phyloP scores from a whole-genome alignment of 2,797 vertebrate species.

The Muscicapa striata region DNA sequence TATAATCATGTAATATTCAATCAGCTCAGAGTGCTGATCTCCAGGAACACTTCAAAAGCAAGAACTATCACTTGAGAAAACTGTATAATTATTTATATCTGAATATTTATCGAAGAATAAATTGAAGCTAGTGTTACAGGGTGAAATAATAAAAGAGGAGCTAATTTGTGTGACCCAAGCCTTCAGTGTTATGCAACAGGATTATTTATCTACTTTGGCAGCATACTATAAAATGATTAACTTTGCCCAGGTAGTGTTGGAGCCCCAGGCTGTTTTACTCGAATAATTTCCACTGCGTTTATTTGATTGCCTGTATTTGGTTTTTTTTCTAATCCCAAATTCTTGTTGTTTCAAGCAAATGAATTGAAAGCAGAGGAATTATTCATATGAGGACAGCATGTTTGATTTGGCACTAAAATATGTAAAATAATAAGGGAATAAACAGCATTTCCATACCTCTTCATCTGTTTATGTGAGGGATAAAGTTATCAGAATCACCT shows the following conservation, averaged over 20 bases:
- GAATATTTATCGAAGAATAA: conserved; percentile 10
- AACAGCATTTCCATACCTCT: background rate
- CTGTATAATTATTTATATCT: background rate
- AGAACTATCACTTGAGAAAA: background rate
- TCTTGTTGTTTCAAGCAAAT: conserved; percentile 43
- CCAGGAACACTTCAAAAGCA: background rate
- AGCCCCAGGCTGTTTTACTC: background rate
- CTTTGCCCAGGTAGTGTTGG: background rate
- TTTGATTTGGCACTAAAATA: conserved; percentile 36
- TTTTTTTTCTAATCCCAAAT: conserved; percentile 26
- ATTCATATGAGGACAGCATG: background rate
- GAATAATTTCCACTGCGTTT: background rate
- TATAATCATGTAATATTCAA: background rate
- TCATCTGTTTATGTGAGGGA: conserved; percentile 22
- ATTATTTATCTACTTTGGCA: background rate
- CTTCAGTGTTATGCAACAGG: background rate
- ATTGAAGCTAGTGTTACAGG: background rate
- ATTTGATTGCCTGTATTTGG: conserved; percentile 3
- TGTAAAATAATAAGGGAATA: background rate
- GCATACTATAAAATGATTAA: background rate
- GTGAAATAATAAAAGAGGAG: background rate
- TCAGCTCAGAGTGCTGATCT: background rate
- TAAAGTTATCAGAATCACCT: conserved; percentile 37
- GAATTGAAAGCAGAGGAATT: background rate
- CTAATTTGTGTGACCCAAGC: background rate